These are phyloP conservation scores for Hermaeophaga mercurialis DNA, from an alignment of 2,888 invertebrate species.

Conservation along the genomic window DNA sequence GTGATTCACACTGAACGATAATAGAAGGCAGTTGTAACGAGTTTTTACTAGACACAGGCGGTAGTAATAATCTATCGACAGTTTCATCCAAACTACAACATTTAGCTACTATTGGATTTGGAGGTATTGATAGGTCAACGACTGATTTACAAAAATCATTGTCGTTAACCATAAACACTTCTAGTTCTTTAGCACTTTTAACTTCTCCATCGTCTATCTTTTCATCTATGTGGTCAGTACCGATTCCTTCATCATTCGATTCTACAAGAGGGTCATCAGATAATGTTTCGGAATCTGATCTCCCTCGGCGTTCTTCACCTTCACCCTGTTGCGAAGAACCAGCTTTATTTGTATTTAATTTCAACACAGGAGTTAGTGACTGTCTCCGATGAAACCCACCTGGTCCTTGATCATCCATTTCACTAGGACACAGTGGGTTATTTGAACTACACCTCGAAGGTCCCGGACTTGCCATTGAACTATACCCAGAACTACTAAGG, in stretches of 20 bases:
- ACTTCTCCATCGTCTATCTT: slow-evolving; percentile 73
- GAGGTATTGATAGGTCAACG: slow-evolving; percentile 57
- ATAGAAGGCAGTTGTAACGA: slow-evolving; percentile 67
- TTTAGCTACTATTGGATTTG: slow-evolving; percentile 62
- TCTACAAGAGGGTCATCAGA: slow-evolving; percentile 74
- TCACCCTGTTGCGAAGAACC: slow-evolving; percentile 45
- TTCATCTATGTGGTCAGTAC: slow-evolving; percentile 72
- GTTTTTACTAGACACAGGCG: slow-evolving; percentile 51
- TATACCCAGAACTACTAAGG: slow-evolving; percentile 82
- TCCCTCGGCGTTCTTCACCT: slow-evolving; percentile 63
- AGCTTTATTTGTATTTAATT: slow-evolving; percentile 58
- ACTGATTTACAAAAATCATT: slow-evolving; percentile 55
- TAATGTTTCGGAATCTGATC: slow-evolving; percentile 76
- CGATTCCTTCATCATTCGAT: slow-evolving; percentile 79
- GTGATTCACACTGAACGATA: slow-evolving; percentile 61
- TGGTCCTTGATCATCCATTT: slow-evolving; percentile 75
- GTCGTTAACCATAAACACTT: slow-evolving; percentile 57
- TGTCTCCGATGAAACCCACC: slow-evolving; percentile 58
- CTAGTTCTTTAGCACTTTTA: slow-evolving; percentile 69
- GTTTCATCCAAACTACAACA: slow-evolving; percentile 63
- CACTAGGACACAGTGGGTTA: slow-evolving; percentile 77
- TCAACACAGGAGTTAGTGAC: slow-evolving; percentile 63
- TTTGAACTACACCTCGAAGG: slow-evolving; percentile 82
- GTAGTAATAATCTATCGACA: slow-evolving; percentile 55
- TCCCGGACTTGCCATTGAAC: slow-evolving; percentile 84